Conservation (phyloP, 2,888 invertebrate species). For the Eristalis intricaria region DNA sequence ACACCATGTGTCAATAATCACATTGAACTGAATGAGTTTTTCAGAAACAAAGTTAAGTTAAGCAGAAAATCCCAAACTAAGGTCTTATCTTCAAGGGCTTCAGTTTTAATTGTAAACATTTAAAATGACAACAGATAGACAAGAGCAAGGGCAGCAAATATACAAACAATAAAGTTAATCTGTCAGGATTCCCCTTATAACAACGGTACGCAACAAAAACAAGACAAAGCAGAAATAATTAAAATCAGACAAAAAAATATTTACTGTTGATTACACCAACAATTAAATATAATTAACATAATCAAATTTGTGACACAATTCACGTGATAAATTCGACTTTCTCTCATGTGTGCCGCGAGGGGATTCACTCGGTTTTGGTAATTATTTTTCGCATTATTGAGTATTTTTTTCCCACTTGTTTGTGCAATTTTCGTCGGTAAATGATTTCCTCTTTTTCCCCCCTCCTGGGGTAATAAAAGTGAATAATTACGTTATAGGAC, state of each 20-base stretch:
- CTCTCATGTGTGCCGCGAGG: conserved; percentile 32
- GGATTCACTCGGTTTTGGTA: conserved; percentile 46
- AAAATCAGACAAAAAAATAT: conserved; percentile 12
- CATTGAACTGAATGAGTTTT: too few species aligned
- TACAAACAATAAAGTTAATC: background rate
- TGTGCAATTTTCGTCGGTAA: background rate
- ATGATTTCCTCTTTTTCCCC: background rate
- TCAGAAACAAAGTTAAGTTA: too few species aligned
- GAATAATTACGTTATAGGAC: background rate
- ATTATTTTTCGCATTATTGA: conserved; percentile 37
- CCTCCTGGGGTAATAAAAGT: background rate
- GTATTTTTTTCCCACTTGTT: conserved; percentile 1
- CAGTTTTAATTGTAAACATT: too few species aligned
- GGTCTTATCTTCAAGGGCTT: too few species aligned
- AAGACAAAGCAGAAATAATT: background rate
- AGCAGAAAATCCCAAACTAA: too few species aligned
- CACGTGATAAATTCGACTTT: conserved; percentile 47
- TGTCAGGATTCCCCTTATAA: background rate
- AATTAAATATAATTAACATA: conserved; percentile 67
- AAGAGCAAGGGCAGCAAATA: background rate
- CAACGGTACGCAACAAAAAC: background rate
- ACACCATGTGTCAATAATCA: too few species aligned
- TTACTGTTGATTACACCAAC: conserved; percentile 53
- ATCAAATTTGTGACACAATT: conserved; percentile 66
- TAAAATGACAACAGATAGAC: too few species aligned